Base-by-base conservation (phyloP, 2,797 vertebrate genomes). In the Decapterus maruadsi region DNA sequence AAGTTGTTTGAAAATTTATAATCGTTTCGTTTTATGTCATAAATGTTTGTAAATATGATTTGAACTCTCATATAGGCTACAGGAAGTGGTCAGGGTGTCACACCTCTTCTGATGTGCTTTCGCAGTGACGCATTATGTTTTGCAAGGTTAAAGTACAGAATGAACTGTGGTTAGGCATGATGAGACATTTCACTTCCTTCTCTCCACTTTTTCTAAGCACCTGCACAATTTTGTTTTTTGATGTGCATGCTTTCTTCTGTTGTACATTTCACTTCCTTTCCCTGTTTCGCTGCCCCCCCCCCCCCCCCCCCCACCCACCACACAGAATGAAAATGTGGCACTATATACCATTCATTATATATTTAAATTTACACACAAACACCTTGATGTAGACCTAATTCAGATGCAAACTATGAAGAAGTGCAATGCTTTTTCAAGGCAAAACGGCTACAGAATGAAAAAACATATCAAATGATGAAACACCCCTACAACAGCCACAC, bases 151-250 rank as follows among this genome's bases (percentile, higher is more conserved):
- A 6, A 14, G 62, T 62, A 17, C 20, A 62, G 13, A 45, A n/a
- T 72, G 42, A 71, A 57, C 9, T 68, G 34, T 9, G 12, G 69
- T 72, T 63, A 58, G 51, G n/a, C 60, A n/a, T 50, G 19, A 59
- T 17, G 29, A 58, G 20, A 61, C 34, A 72, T 57, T 50, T 81
- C 46, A 58, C 66, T 55, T 53, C 71, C 20, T 71, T 34, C 31
- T 34, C 31, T 26, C 26, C 3, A 26, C 26, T 26, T 3, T 26
- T 1, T 26, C 26, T 26, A 1, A 26, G 26, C 26, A 26, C 26
- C 26, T 26, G 26, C 26, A 26, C 26, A 26, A 26, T 26, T 26
- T 26, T 26, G 26, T 26, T 26, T 26, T 26, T 26, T 26, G 26
- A 26, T 26, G 26, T 26, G 26, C 26, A 26, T 26, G 26, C 26